Evolutionary conservation across 2,888 invertebrate species (phyloP).

Genomic region (Chrysotoxum bicinctum): DNA sequence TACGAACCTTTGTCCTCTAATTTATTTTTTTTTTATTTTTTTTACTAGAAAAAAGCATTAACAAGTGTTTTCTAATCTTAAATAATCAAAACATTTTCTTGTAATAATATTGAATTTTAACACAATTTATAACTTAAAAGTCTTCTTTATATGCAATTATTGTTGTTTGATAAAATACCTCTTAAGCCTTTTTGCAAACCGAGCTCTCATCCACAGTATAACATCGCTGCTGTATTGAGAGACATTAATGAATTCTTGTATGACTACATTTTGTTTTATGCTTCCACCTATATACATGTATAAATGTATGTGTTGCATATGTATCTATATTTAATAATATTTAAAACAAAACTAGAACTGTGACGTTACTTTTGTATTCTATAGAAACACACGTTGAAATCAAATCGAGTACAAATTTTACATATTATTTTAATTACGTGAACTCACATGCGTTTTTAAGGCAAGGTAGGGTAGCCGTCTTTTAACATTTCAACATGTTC

Average conservation of each 20-base stretch:
- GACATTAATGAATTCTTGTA: constrained; percentile 12
- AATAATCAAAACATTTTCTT: too few relatives aligned
- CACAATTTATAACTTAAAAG: too few relatives aligned
- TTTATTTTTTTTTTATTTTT: too few relatives aligned
- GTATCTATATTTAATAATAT: constrained; percentile 16
- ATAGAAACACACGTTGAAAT: neutral
- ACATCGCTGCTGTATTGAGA: neutral
- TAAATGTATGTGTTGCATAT: neutral
- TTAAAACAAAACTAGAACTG: constrained; percentile 41
- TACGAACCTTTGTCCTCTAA: too few relatives aligned
- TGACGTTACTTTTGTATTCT: constrained; percentile 34
- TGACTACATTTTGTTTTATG: neutral
- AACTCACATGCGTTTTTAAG: neutral
- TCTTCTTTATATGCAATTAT: too few relatives aligned
- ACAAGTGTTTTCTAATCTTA: too few relatives aligned
- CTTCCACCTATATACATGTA: neutral
- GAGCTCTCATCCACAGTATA: neutral
- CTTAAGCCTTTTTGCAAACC: too few relatives aligned
- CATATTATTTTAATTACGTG: constrained; percentile 27
- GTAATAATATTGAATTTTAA: too few relatives aligned
- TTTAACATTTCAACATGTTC: constrained; percentile 25
- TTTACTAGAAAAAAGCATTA: too few relatives aligned
- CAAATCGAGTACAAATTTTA: constrained; percentile 36
- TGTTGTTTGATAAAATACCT: too few relatives aligned
- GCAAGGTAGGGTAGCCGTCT: too few relatives aligned